Base-by-base conservation (phyloP, 2,113 vertebrate genomes). In the Falcunculus frontatus region DNA sequence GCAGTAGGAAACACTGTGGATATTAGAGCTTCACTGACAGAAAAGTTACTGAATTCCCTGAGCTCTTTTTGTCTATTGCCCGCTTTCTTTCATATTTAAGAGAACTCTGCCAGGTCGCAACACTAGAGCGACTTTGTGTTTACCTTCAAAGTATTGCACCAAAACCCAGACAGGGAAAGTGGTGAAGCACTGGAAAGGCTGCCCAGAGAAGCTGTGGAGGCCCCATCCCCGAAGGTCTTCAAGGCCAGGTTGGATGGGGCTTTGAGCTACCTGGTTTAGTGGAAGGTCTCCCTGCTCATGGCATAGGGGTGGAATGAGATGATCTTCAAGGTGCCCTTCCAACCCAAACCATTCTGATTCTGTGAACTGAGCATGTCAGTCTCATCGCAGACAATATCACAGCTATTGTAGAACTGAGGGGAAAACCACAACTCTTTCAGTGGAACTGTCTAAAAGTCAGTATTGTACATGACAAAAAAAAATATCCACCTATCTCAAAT, bases 271-370 rank as follows among this genome's bases (percentile, higher is more conserved):
- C 20, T 22, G 19, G n/a, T 53, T 25, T 18, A 53, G n/a, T 47
- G 19, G 17, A 47, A 81, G 11, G 25, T 41, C 20, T 53, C 30
- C 20, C 46, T 53, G n/a, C 23, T 39, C 17, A 39, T 18, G 11
- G 39, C n/a, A 68, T 14, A 13, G 14, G 13, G 9, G 3, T 62
- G 25, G 25, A 68, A 76, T 0, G 0, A 68, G 39, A 26, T 30
- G 22, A 46, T 52, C 9, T 60, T 68, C 39, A 75, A 75, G 19
- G 62, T 19, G 7, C 3, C 30, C 53, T 47, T 60, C n/a, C 47
- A 68, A 32, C 9, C 8, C 25, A 68, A 68, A 41, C 25, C 41
- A 47, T 27, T 35, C 17, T 62, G 47, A 35, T 35, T 69, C n/a
- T 41, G 50, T 39, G 42, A 52, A 89, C 3, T 62, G 19, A 56